Conservation (phyloP, 2,113 vertebrate genomes). For the Leptocoma aspasia region DNA sequence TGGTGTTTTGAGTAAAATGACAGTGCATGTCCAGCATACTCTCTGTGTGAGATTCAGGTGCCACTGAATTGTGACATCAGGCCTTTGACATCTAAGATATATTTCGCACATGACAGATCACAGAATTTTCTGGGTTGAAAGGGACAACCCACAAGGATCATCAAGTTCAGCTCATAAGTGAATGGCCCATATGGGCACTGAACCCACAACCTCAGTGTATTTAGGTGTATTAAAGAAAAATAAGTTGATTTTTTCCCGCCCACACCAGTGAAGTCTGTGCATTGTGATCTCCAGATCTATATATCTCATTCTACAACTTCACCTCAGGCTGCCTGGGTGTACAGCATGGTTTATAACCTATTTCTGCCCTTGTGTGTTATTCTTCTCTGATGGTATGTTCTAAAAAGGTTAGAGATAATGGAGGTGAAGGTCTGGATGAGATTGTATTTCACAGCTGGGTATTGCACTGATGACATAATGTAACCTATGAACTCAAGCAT, state of each 20-base stretch:
- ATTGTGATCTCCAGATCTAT: constrained; percentile 24
- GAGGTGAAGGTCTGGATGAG: neutral
- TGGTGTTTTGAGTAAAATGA: neutral
- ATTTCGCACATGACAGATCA: neutral
- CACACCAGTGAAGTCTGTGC: neutral
- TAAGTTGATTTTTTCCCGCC: neutral
- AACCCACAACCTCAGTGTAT: neutral
- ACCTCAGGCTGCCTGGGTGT: neutral
- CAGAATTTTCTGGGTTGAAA: neutral
- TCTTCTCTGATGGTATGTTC: neutral
- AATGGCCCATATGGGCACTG: neutral
- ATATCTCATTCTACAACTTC: neutral
- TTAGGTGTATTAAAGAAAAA: neutral
- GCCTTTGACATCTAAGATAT: neutral
- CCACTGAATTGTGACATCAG: neutral
- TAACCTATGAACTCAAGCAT: neutral
- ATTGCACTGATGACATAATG: neutral
- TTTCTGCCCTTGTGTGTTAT: neutral
- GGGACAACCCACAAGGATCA: neutral
- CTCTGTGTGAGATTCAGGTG: neutral
- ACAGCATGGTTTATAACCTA: neutral
- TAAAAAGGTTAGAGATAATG: neutral
- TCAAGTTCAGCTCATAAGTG: neutral
- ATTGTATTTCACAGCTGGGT: neutral
- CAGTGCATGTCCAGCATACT: neutral